These are phyloP conservation scores for Galerucella calmariensis DNA, from an alignment of 2,888 invertebrate species.

Conservation along the genomic window DNA sequence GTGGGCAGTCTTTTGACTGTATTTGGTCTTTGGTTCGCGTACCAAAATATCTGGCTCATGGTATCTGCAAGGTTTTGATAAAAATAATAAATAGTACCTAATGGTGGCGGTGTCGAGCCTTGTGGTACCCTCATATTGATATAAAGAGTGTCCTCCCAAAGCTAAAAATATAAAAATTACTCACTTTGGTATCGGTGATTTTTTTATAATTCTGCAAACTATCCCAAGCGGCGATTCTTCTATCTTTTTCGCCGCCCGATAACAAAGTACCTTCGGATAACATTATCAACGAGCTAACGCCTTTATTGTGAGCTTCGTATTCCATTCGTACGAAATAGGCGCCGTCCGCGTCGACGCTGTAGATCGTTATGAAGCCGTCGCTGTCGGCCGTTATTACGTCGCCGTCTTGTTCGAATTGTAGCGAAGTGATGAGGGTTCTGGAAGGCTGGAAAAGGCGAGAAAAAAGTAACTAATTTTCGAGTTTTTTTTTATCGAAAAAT, in stretches of 20 bases:
- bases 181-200: conserved; percentile 88
- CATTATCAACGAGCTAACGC: conserved; percentile 88
- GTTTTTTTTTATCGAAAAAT: not conserved
- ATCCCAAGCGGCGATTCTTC: conserved; percentile 93
- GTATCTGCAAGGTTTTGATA: too few species aligned
- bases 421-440: conserved; percentile 84
- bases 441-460: conserved; percentile 73
- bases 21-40: too few species aligned
- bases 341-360: conserved; percentile 87
- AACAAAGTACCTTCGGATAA: conserved; percentile 89
- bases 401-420: conserved; percentile 91
- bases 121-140: too few species aligned
- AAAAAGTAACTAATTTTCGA: not conserved
- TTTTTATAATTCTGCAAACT: conserved; percentile 89
- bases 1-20: too few species aligned
- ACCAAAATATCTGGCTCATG: too few species aligned
- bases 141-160: too few species aligned
- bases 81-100: too few species aligned
- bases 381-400: conserved; percentile 93
- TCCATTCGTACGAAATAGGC: conserved; percentile 90
- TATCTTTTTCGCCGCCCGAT: conserved; percentile 90
- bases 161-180: conserved; percentile 21
- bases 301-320: conserved; percentile 89
- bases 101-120: too few species aligned
- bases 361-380: conserved; percentile 91